Evolutionary conservation across 2,797 vertebrate genomes (phyloP), one percentile per base, ranked within the genome.

Genomic region (Micropoecilia bifurca): DNA sequence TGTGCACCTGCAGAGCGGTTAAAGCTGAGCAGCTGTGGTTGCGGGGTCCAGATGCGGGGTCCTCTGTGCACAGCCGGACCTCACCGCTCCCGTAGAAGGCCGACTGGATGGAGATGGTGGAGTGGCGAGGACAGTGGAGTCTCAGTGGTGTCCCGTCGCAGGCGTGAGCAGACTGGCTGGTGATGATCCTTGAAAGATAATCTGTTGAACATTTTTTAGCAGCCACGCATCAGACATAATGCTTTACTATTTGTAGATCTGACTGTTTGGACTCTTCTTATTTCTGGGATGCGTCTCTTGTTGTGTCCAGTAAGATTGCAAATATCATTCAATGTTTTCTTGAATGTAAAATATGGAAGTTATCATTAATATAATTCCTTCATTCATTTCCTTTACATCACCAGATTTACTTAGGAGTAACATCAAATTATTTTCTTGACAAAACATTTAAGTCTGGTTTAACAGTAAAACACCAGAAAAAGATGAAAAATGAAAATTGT

Each of bases 111-210:
- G 97, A 97, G 93, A 99, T 97, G 79, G 97, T 97, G 71, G 98
- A 98, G 94, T 99, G 97, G 46, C 98, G 96, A 22, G 98, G 98
- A 76, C 98, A 99, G 91, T 96, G 96, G 59, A 99, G 97, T 22
- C 90, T 95, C 93, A 99, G 89, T 48, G 90, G 94, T 71, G 97
- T 96, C 59, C 98, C 98, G 3, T 99, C 98, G 46, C 97, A 98
- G 74, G 97, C 98, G 30, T 94, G 96, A 53, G 95, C 96, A 0
- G 97, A 97, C 83, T 99, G 98, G 90, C 97, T 98, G 90, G 95
- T 97, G 90, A 99, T 96, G 90, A 99, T 97, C 92, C 97, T 97
- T 82, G 96, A 97, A 89, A 99, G 94, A 94, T 99, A 99, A 92
- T 97, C 98, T 99, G 94, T 79, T 7, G 9, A 43, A 25, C 0